A percentile compares a stretch with the other conserved stretches of the same genome.
Conservation (phyloP, 2,113 vertebrate genomes). For the Zosterops pallidus region DNA sequence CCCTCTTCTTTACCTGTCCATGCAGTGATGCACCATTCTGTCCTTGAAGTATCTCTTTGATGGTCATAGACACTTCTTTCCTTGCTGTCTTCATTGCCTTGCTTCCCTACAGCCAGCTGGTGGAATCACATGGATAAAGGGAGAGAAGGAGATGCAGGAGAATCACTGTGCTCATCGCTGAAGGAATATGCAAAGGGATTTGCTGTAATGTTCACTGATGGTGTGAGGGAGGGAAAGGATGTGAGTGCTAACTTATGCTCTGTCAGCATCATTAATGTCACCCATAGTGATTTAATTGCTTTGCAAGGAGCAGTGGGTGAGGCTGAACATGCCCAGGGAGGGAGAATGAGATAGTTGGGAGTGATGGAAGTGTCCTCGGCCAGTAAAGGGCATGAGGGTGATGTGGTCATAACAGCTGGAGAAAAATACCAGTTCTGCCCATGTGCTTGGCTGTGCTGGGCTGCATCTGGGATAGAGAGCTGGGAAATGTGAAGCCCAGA, state of each 20-base stretch:
- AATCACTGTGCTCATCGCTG: background rate
- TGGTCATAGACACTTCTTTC: background rate
- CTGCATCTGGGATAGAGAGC: background rate
- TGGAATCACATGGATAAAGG: background rate
- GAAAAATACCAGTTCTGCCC: background rate
- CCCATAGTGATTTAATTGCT: background rate
- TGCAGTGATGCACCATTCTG: background rate
- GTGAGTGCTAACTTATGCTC: background rate
- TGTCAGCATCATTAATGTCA: background rate
- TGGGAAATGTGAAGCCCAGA: background rate
- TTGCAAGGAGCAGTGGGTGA: background rate
- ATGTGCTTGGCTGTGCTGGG: accelerated
- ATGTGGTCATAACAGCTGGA: slow-evolving; percentile 9
- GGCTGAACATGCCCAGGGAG: background rate
- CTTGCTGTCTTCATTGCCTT: background rate
- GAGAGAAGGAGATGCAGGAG: background rate
- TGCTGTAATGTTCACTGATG: accelerated
- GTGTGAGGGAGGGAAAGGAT: background rate
- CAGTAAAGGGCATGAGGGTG: background rate
- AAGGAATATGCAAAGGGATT: background rate
- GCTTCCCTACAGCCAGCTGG: background rate
- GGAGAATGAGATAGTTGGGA: slow-evolving; percentile 8
- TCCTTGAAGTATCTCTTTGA: background rate
- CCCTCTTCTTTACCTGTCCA: background rate
- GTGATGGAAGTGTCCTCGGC: background rate